Evolutionary conservation across 2,113 vertebrate genomes (phyloP), one percentile per base, ranked within the genome.

Genomic region (Pelobates fuscus): DNA sequence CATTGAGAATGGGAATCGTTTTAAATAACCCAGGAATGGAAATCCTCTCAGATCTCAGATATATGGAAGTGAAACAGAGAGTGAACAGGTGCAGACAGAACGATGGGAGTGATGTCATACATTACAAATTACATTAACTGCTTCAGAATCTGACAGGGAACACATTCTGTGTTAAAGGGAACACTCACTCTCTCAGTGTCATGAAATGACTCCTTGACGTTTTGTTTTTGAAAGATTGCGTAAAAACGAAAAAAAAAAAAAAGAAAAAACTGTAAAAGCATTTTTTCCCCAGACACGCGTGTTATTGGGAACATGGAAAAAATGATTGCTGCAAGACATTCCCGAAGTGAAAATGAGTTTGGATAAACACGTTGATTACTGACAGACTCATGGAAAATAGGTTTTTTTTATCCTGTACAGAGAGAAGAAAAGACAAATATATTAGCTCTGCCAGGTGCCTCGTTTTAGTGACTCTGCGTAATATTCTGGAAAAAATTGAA

Each of bases 341-440:
- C 46, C 49, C 71, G 64, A 74, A 65, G 71, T 66, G 71, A 74
- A 66, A 74, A 66, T 49, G 49, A 66, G 73, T 77, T 77, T 46
- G 64, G 55, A 68, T 77, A 77, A 77, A 77, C 73, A 77, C 54
- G 30, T 77, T 77, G 73, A 77, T 77, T 77, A 61, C 73, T 77
- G 73, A 68, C 73, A 77, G 73, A 77, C 73, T 77, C 68, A 54
- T 59, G 63, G 63, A 75, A 75, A 58, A 67, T 59, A 29, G 24
- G 24, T 59, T 67, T 75, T 68, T 77, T 68, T 7, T 62, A 44
- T 67, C 54, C 64, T 61, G 65, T 4, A 5, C n/a, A 57, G 55
- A 67, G 64, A 68, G 20, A 52, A 74, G 71, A 58, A 63, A 67
- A 67, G 66, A 26, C 55, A 74, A 76, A 41, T 29, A 32, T 60